Conservation (phyloP, 2,888 invertebrate genomes). For the Alloplasta piceator region DNA sequence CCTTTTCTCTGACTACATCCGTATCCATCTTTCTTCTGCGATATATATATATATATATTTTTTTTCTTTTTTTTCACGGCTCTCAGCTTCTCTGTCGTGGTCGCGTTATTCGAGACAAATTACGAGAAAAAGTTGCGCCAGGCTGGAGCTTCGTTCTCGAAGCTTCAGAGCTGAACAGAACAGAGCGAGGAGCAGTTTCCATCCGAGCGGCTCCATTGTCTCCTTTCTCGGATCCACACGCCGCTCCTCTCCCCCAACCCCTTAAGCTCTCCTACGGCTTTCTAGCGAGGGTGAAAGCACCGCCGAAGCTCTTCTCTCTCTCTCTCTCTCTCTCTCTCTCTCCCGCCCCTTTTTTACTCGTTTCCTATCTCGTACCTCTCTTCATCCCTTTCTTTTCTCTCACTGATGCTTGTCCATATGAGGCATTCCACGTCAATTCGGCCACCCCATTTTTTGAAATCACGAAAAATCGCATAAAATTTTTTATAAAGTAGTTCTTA, state of each 20-base stretch:
- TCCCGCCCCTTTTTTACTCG: conserved; percentile 8
- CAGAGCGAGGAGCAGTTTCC: conserved; percentile 55
- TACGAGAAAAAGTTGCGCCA: conserved; percentile 66
- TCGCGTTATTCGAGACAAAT: conserved; percentile 69
- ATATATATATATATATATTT: conserved; percentile 49
- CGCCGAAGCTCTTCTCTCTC: conserved; percentile 23
- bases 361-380: conserved; percentile 14
- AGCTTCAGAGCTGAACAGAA: conserved; percentile 26
- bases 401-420: conserved; percentile 28
- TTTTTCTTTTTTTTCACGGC: conserved; percentile 51
- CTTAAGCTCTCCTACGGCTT: conserved; percentile 29
- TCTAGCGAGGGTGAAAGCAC: conserved; percentile 57
- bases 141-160: conserved; percentile 42
- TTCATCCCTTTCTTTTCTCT: conserved; percentile 54
- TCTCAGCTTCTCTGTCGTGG: conserved; percentile 56
- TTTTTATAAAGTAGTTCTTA: no score
- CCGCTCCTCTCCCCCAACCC: conserved; percentile 25
- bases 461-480: no score
- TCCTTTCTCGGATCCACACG: conserved; percentile 49
- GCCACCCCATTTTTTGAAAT: no score
- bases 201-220: conserved; percentile 67
- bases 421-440: conserved; percentile 26
- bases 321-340: conserved; percentile 18
- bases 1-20: conserved; percentile 53
- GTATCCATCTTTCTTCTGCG: conserved; percentile 66